Percentiles rank a stretch among this genome's conserved stretches.
Evolutionary conservation across 2,797 vertebrate genomes (phyloP).

Genomic region (Bradypus variegatus): DNA sequence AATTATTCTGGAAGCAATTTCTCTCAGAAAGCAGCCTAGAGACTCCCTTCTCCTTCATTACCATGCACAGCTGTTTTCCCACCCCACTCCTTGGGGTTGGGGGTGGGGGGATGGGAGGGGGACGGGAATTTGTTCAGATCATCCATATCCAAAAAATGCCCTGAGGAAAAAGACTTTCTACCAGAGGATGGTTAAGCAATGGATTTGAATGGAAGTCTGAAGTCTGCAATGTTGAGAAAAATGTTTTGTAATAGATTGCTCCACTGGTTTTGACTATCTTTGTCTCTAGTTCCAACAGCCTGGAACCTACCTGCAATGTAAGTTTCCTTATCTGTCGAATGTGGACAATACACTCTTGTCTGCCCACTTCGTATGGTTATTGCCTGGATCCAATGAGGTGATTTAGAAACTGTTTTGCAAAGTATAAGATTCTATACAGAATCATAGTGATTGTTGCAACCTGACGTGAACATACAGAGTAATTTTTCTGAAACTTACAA

Average conservation of each 20-base stretch:
- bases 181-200: neutral
- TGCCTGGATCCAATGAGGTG: neutral
- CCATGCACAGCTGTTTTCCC: neutral
- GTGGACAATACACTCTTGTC: neutral
- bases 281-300: neutral
- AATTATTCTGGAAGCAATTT: constrained; percentile 62
- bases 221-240: neutral
- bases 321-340: neutral
- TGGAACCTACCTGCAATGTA: neutral
- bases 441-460: neutral
- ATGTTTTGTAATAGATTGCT: neutral
- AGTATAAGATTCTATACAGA: neutral
- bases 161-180: neutral
- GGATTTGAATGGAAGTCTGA: neutral
- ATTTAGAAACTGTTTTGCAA: neutral
- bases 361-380: neutral
- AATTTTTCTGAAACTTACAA: constrained; percentile 12
- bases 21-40: constrained; percentile 48
- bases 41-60: neutral
- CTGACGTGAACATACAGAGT: neutral
- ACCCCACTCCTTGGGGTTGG: neutral
- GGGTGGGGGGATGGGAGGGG: neutral
- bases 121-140: neutral
- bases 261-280: neutral
- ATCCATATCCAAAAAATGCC: neutral